Evolutionary conservation across 2,797 vertebrate species (phyloP), one percentile per base, ranked within the genome.

Genomic region (Hypotaenidia philippensis): DNA sequence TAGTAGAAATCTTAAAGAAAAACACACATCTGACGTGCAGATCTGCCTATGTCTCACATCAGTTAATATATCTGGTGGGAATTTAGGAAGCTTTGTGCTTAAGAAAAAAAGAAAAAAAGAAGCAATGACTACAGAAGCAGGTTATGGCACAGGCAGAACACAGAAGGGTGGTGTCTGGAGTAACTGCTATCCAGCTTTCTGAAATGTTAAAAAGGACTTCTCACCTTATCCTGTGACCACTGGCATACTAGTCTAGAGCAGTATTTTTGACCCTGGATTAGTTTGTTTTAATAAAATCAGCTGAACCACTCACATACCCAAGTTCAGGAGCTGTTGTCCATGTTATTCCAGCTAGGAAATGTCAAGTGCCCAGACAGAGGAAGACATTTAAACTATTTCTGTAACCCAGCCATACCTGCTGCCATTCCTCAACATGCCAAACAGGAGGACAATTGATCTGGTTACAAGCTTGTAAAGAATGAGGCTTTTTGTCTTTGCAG

Each of bases 361-460:
- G 40, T 32, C 22, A 31, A 32, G 26, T 16, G 36, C 25, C 6
- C 6, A 6, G 2, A 32, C 47, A 45, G 53, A 68, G 17, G 40
- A 91, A 4, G 13, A 34, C 55, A 41, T 12, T 44, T 10, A 9
- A 52, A 5, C 20, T 3, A 10, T 11, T 68, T 29, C 65, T 20
- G 41, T 36, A 50, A 40, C 14, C 22, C 61, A 27, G 50, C 27
- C 77, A 4, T 97, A 99, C 99, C 99, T 98, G 98, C 41, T 99
- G 98, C 99, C 99, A 99, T 3, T 98, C 98, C 56, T 99, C 99
- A 1, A 97, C 95, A 10, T 99, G 98, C 99, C 99, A 99, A 57
- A 95, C 88, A 2, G 99, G 98, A 9, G 99, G 99, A 92, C 99
- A 99, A n/a, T 98, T 97, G 12, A 98, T 96, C 96, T 99, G 99